Evolutionary conservation across 2,888 invertebrate genomes (phyloP).

Genomic region (Sipha maydis): DNA sequence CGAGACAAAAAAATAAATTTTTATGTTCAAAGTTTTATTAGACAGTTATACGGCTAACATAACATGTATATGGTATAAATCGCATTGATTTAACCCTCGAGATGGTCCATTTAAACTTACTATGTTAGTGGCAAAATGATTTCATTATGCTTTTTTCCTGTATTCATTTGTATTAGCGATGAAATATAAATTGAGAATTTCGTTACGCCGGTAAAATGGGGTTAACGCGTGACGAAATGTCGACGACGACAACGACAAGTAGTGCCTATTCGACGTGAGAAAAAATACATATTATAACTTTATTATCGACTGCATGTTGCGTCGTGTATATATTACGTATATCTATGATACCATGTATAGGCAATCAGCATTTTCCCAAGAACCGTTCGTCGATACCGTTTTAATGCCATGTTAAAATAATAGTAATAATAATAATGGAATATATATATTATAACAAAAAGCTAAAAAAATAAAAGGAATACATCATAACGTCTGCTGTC

Average conservation of each 20-base stretch:
- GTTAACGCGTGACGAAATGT: conserved; percentile 34
- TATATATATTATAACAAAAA: too few species aligned
- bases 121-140: not conserved
- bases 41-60: conserved; percentile 3
- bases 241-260: not conserved
- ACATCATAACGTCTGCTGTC: too few species aligned
- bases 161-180: not conserved
- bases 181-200: conserved; percentile 14
- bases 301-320: not conserved
- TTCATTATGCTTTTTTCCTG: not conserved
- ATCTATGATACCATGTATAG: not conserved
- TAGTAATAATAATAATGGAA: not conserved
- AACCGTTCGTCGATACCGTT: conserved; percentile 21
- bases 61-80: not conserved
- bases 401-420: not conserved
- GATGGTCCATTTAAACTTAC: not conserved
- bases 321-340: not conserved
- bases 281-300: conserved; percentile 24
- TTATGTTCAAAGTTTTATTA: not conserved
- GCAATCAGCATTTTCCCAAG: conserved; percentile 4
- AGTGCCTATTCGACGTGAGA: conserved; percentile 11
- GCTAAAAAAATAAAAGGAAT: too few species aligned
- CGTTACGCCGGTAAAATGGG: conserved; percentile 33
- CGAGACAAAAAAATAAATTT: not conserved
- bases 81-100: not conserved